Evolutionary conservation across 2,113 vertebrate species (phyloP).

Genomic region (Ochotona princeps): DNA sequence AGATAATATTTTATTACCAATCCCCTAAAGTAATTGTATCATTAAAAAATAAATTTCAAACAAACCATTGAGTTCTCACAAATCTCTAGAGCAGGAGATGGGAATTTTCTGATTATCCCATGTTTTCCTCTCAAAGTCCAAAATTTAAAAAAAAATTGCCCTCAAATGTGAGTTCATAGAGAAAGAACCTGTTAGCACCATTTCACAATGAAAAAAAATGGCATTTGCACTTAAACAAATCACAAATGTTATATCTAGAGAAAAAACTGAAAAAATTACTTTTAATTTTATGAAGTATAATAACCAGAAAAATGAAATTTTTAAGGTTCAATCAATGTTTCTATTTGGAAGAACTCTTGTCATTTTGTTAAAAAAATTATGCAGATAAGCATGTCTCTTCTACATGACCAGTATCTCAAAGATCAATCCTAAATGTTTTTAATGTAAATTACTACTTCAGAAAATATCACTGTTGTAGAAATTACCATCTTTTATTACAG

Average conservation of each 20-base stretch:
- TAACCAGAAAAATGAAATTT: slow-evolving; percentile 44
- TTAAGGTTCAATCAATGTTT: slow-evolving; percentile 14
- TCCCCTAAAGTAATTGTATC: slow-evolving; percentile 42
- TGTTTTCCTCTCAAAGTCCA: background rate
- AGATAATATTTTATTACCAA: background rate
- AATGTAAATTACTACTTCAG: background rate
- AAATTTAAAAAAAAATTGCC: slow-evolving; percentile 8
- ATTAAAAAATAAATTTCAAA: slow-evolving; percentile 50
- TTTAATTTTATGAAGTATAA: slow-evolving; percentile 15
- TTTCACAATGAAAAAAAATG: slow-evolving; percentile 23
- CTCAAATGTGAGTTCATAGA: background rate
- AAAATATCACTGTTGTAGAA: background rate
- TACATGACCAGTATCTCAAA: background rate
- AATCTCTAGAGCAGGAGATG: background rate
- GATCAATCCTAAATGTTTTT: background rate
- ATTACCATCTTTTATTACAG: background rate
- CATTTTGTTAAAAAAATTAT: background rate
- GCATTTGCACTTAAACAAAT: slow-evolving; percentile 30
- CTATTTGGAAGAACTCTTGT: background rate
- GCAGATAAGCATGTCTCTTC: background rate
- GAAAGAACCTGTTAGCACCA: background rate
- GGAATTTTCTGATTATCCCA: slow-evolving; percentile 16
- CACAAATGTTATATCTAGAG: background rate
- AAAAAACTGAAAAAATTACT: background rate
- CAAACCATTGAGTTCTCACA: background rate